Conservation (phyloP, 2,797 vertebrate genomes). For the Acrossocheilus wenchowensis region DNA sequence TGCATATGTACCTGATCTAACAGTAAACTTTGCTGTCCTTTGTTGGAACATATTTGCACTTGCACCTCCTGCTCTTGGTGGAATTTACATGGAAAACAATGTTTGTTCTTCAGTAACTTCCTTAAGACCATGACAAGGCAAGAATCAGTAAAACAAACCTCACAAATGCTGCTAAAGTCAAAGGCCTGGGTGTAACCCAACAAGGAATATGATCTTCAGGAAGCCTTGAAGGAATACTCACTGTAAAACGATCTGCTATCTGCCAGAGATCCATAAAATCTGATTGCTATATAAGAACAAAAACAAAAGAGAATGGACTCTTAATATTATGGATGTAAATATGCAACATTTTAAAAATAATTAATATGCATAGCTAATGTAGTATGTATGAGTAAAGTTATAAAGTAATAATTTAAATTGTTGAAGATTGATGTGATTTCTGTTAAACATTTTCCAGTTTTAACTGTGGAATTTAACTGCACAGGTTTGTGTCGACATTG, state of each 20-base stretch:
- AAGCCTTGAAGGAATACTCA: constrained; percentile 36
- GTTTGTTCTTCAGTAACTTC: constrained; percentile 41
- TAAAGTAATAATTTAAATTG: background rate
- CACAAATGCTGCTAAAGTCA: constrained; percentile 44
- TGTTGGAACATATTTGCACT: constrained; percentile 20
- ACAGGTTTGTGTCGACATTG: background rate
- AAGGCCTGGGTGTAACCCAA: constrained; percentile 52
- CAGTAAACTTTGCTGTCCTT: constrained; percentile 3
- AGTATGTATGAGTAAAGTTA: background rate
- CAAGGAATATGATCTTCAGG: constrained; percentile 33
- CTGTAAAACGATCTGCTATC: constrained; percentile 12
- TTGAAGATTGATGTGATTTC: background rate
- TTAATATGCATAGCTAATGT: background rate
- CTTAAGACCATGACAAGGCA: constrained; percentile 51
- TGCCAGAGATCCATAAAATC: background rate
- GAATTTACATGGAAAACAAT: constrained; percentile 29
- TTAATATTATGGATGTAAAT: background rate
- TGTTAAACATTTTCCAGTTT: background rate
- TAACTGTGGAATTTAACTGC: background rate
- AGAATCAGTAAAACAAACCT: constrained; percentile 38
- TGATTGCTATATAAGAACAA: background rate
- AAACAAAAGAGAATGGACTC: background rate
- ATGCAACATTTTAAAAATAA: background rate
- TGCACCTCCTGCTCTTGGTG: constrained; percentile 14
- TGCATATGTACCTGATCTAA: background rate